These are phyloP conservation scores for Dipodomys spectabilis DNA, from an alignment of 2,113 vertebrate species.

Conservation along the genomic window DNA sequence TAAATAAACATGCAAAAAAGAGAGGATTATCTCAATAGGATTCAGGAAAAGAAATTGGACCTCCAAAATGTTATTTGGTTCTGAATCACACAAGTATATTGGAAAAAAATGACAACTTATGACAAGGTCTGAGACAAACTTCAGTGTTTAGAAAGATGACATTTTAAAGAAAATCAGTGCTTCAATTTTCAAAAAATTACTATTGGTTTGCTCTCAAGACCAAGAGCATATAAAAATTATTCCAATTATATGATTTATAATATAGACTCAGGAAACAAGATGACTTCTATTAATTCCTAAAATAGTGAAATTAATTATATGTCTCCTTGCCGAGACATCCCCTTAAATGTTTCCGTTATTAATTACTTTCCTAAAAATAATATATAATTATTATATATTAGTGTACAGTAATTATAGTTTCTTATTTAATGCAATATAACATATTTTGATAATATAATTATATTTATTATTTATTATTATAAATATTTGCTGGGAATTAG, in stretches of 20 bases:
- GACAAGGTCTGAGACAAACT: not conserved
- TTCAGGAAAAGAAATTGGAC: not conserved
- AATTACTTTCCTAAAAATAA: not conserved
- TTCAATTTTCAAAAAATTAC: not conserved
- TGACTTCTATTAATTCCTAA: not conserved
- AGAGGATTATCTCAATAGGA: not conserved
- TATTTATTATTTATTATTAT: conserved; percentile 22
- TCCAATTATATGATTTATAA: not conserved
- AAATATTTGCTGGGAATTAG: not conserved
- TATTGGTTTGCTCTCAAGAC: not conserved
- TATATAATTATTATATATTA: not conserved
- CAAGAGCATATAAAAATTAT: not conserved
- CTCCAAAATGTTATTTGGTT: not conserved
- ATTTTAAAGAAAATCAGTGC: not conserved
- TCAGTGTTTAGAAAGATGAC: not conserved
- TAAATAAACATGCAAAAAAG: not conserved
- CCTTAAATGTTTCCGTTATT: not conserved
- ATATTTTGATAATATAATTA: not conserved
- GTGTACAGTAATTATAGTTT: not conserved
- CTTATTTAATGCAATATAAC: not conserved
- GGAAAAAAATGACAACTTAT: not conserved
- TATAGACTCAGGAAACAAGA: not conserved
- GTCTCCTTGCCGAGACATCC: not conserved
- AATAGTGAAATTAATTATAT: not conserved
- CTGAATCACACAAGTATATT: not conserved